Conservation (phyloP, 2,797 vertebrate genomes). For the Gymnopithys bicolor region DNA sequence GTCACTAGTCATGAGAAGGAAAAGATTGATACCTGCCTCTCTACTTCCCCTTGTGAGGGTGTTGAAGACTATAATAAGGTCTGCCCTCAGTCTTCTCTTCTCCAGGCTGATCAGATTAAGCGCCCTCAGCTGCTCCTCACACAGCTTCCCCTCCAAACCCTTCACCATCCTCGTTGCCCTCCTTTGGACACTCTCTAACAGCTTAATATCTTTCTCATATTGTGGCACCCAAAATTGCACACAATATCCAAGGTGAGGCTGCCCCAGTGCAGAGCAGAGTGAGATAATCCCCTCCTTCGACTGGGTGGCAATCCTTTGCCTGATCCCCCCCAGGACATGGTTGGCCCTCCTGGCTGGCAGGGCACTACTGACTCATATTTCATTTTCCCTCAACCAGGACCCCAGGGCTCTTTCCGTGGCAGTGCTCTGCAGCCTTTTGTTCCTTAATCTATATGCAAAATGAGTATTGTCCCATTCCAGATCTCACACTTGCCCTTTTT, state of each 20-base stretch:
- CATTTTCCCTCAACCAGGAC: rapidly evolving
- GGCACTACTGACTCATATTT: neutral
- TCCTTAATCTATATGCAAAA: neutral
- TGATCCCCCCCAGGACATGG: rapidly evolving
- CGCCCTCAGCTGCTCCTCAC: rapidly evolving
- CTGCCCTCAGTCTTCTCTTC: neutral
- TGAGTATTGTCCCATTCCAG: too few relatives aligned
- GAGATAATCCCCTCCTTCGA: neutral
- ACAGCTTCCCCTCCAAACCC: rapidly evolving
- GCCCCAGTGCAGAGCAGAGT: rapidly evolving
- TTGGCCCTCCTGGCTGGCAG: neutral
- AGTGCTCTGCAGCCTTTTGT: neutral
- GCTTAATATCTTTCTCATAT: rapidly evolving
- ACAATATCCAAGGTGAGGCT: rapidly evolving
- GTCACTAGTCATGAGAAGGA: neutral
- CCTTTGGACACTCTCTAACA: rapidly evolving
- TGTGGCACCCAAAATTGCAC: neutral
- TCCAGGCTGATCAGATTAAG: neutral
- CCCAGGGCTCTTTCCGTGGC: rapidly evolving
- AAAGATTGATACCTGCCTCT: neutral
- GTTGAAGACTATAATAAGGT: rapidly evolving
- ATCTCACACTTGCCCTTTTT: neutral
- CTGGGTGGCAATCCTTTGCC: rapidly evolving
- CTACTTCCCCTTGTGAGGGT: rapidly evolving
- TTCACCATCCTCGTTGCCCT: rapidly evolving